Percentiles rank a stretch among this genome's conserved stretches.
phyloP scores from a whole-genome alignment of 2,888 invertebrate genomes.

The Drosophila robusta region DNA sequence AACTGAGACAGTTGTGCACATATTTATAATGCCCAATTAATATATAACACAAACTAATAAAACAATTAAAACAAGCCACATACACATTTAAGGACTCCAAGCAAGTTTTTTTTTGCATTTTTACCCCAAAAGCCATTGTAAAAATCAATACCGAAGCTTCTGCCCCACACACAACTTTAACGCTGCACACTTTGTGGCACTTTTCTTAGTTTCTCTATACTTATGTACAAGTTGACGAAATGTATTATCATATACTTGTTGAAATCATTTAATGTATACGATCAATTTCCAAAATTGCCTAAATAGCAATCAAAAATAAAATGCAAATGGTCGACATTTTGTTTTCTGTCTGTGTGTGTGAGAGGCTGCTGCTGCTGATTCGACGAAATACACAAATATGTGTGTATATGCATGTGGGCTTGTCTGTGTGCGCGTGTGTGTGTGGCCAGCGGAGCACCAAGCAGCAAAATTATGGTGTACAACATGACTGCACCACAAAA shows the following conservation, averaged over 20 bases:
- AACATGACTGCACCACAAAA: neutral
- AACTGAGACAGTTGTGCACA: conserved; percentile 8
- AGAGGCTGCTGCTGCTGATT: conserved; percentile 58
- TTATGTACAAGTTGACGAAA: conserved; percentile 2
- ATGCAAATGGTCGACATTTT: conserved; percentile 79
- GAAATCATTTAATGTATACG: conserved; percentile 17
- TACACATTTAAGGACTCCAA: conserved; percentile 2
- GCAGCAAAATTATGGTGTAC: conserved; percentile 20
- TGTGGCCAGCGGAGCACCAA: conserved; percentile 65
- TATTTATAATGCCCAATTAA: conserved; percentile 7
- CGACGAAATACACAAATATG: conserved; percentile 57
- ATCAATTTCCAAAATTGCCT: conserved; percentile 24
- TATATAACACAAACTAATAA: neutral
- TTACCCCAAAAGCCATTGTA: conserved; percentile 51
- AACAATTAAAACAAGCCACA: neutral
- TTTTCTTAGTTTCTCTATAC: neutral
- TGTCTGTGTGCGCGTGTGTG: conserved; percentile 47
- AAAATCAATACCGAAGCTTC: conserved; percentile 68
- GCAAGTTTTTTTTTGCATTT: conserved; percentile 26
- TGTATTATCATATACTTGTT: conserved; percentile 16
- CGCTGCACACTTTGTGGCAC: conserved; percentile 25
- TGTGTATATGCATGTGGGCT: conserved; percentile 32
- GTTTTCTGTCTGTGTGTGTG: conserved; percentile 71
- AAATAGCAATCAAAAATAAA: conserved; percentile 52
- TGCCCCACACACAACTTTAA: conserved; percentile 37